Evolutionary conservation across 2,797 vertebrate genomes (phyloP).

Genomic region (Sebastes taczanowskii): DNA sequence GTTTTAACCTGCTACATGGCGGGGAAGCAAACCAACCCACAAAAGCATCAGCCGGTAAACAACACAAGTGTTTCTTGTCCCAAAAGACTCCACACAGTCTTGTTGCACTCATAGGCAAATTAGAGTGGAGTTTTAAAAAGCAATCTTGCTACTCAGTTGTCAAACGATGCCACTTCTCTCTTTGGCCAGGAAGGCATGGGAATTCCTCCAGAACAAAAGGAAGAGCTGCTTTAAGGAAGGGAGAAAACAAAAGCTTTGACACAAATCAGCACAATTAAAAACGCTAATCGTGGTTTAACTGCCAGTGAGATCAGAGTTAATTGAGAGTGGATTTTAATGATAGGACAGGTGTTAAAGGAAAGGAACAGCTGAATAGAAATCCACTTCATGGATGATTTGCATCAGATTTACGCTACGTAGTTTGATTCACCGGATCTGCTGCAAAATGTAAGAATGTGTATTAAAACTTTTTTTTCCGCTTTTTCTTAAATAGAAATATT

Average conservation of each 20-base stretch:
- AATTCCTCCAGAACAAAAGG: constrained; percentile 73
- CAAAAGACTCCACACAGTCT: constrained; percentile 59
- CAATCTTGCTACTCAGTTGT: constrained; percentile 61
- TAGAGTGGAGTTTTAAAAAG: constrained; percentile 75
- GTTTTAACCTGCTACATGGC: constrained; percentile 65
- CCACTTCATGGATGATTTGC: constrained; percentile 38
- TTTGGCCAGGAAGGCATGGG: constrained; percentile 56
- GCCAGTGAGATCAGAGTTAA: constrained; percentile 46
- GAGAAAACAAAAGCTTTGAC: constrained; percentile 53
- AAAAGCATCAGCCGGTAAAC: constrained; percentile 66
- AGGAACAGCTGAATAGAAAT: constrained; percentile 11
- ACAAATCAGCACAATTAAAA: constrained; percentile 60
- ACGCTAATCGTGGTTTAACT: constrained; percentile 53
- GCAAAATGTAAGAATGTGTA: not conserved
- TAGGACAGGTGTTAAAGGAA: constrained; percentile 46
- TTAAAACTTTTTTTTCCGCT: too few species aligned
- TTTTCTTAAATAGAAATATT: too few species aligned
- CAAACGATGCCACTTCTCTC: constrained; percentile 59
- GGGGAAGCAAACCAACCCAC: constrained; percentile 38
- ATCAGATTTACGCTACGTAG: constrained; percentile 23
- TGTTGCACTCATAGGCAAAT: constrained; percentile 71
- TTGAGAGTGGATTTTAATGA: constrained; percentile 30
- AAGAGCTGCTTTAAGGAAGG: constrained; percentile 42
- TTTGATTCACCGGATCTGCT: constrained; percentile 27
- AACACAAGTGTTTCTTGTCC: constrained; percentile 71